These are phyloP conservation scores for Dendrolimus punctatus DNA, from an alignment of 1,140 invertebrate species.

Conservation along the genomic window DNA sequence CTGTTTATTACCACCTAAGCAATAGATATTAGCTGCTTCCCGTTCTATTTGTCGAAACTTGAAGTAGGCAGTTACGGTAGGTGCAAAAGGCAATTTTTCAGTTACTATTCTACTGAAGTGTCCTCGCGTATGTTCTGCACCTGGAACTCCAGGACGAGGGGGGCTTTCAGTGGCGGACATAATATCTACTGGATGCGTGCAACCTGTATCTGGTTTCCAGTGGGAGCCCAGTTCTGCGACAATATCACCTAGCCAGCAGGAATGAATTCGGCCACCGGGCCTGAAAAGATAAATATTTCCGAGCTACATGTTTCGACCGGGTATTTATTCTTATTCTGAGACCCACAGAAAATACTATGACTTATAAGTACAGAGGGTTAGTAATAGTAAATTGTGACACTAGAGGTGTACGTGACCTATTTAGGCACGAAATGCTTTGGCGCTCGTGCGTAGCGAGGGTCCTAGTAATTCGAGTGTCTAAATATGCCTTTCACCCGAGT, in stretches of 20 bases:
- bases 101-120: conserved; percentile 75
- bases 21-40: conserved; percentile 71
- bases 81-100: conserved; percentile 73
- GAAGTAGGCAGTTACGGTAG: conserved; percentile 74
- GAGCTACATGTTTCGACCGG: neutral
- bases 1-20: conserved; percentile 72
- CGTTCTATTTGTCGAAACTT: conserved; percentile 76
- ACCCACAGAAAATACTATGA: too few species aligned
- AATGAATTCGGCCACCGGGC: conserved; percentile 77
- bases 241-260: conserved; percentile 79
- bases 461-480: too few species aligned
- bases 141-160: conserved; percentile 65
- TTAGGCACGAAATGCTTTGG: too few species aligned
- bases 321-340: too few species aligned
- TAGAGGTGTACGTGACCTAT: too few species aligned
- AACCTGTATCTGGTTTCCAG: conserved; percentile 71
- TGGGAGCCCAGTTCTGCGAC: conserved; percentile 78
- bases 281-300: conserved; percentile 24
- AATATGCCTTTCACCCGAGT: too few species aligned
- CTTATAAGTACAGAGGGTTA: too few species aligned
- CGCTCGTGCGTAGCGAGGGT: too few species aligned
- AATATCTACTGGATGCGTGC: conserved; percentile 75
- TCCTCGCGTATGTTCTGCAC: conserved; percentile 61
- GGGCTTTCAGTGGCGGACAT: conserved; percentile 75
- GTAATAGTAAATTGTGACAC: too few species aligned